A percentile compares a stretch with the other conserved stretches of the same genome.
Conservation (phyloP, 2,797 vertebrate genomes). For the Acipenser transmontanus region DNA sequence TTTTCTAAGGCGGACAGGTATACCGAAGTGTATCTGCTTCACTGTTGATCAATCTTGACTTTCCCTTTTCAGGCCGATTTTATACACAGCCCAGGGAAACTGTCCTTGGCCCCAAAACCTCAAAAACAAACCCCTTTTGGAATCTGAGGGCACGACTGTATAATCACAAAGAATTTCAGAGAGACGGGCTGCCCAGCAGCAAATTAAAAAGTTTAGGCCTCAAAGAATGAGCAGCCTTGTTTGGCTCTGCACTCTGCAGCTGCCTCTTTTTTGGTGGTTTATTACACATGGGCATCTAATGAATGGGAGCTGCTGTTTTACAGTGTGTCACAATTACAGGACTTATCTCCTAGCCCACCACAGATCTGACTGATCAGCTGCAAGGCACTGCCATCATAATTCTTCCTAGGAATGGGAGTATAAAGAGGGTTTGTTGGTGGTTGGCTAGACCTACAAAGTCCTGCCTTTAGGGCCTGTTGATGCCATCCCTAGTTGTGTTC, state of each 20-base stretch:
- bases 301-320: slow-evolving; percentile 77
- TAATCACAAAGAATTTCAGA: slow-evolving; percentile 63
- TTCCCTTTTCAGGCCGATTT: slow-evolving; percentile 4
- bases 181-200: slow-evolving; percentile 60
- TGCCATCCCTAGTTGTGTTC: slow-evolving; percentile 61
- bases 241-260: slow-evolving; percentile 64
- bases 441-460: slow-evolving; percentile 64
- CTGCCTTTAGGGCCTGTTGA: slow-evolving; percentile 62
- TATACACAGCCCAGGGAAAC: slow-evolving; percentile 39
- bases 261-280: slow-evolving; percentile 66
- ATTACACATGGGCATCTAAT: slow-evolving; percentile 67
- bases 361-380: slow-evolving; percentile 70
- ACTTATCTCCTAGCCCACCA: slow-evolving; percentile 69
- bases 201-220: slow-evolving; percentile 65
- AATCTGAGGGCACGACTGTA: slow-evolving; percentile 41
- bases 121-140: slow-evolving; percentile 40
- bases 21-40: slow-evolving; percentile 42
- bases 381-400: slow-evolving; percentile 65
- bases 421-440: slow-evolving; percentile 75
- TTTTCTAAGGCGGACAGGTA: background rate
- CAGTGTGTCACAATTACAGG: slow-evolving; percentile 70
- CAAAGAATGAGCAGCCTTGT: slow-evolving; percentile 73
- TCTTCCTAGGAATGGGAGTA: slow-evolving; percentile 67
- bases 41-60: slow-evolving; percentile 27
- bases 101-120: slow-evolving; percentile 32